A percentile compares a stretch with the other conserved stretches of the same genome.
These are phyloP conservation scores for Typhlichthys subterraneus DNA, from an alignment of 2,797 vertebrate genomes.

Conservation along the genomic window DNA sequence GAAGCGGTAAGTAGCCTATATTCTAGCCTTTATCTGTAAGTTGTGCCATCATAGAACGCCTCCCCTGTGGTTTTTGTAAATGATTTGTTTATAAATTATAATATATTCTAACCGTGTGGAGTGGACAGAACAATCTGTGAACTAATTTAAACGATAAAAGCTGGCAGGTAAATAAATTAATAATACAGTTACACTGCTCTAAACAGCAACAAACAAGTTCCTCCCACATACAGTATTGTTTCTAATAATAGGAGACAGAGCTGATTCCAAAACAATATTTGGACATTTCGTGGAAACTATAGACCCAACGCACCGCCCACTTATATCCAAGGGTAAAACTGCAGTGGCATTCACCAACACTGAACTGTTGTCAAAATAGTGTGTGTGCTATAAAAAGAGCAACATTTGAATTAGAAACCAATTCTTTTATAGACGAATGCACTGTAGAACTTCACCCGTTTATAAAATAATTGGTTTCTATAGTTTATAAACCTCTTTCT, in stretches of 20 bases:
- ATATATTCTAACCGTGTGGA: no score
- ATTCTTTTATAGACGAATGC: conserved; percentile 9
- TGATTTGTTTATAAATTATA: no score
- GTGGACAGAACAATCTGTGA: no score
- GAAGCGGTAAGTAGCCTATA: no score
- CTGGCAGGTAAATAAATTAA: conserved; percentile 31
- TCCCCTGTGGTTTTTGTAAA: no score
- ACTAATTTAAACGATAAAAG: conserved; percentile 1
- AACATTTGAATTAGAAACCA: no score
- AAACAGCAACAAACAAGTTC: conserved; percentile 9
- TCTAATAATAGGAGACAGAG: conserved; percentile 33
- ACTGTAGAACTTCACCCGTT: neutral
- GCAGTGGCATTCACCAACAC: conserved; percentile 24
- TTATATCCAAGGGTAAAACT: conserved; percentile 8
- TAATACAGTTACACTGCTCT: conserved; percentile 12
- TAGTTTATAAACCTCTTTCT: conserved; percentile 14
- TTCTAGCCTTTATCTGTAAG: no score
- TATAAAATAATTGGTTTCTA: conserved; percentile 27
- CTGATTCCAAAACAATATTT: conserved; percentile 34
- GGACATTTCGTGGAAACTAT: conserved; percentile 25
- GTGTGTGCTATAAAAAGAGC: neutral
- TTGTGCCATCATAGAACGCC: no score
- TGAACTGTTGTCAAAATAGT: neutral
- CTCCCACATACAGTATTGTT: conserved; percentile 37
- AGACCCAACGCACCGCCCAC: conserved; percentile 22